Evolutionary conservation across 2,797 vertebrate genomes (phyloP).

Genomic region (Sciaenops ocellatus): DNA sequence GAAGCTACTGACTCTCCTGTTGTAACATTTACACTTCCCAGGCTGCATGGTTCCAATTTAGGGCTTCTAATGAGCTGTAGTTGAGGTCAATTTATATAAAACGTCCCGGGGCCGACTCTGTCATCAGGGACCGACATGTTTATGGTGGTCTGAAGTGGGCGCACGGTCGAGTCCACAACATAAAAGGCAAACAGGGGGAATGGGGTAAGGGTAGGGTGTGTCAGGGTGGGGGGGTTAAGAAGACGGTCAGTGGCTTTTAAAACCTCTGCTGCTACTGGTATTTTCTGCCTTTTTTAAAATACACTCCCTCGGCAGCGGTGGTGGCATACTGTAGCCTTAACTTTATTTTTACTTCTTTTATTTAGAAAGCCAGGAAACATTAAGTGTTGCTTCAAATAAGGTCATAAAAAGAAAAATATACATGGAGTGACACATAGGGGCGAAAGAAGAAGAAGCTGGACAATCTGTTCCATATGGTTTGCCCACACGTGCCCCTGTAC

Average conservation of each 20-base stretch:
- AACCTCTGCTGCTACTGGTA: constrained; percentile 78
- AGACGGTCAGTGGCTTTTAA: constrained; percentile 86
- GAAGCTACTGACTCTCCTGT: constrained; percentile 60
- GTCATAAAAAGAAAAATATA: constrained; percentile 86
- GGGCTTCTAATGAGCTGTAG: constrained; percentile 88
- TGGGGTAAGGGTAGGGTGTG: constrained; percentile 82
- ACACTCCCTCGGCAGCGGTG: constrained; percentile 61
- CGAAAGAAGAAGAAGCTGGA: constrained; percentile 69
- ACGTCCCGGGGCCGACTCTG: constrained; percentile 85
- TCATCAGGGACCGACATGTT: constrained; percentile 89
- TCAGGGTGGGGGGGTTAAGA: constrained; percentile 77
- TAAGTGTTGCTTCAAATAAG: constrained; percentile 85
- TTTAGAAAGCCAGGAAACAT: constrained; percentile 85
- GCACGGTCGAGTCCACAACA: constrained; percentile 85
- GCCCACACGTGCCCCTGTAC: constrained; percentile 58
- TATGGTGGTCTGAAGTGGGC: constrained; percentile 90
- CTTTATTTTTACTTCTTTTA: constrained; percentile 88
- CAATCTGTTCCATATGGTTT: constrained; percentile 83
- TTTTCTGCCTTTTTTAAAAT: constrained; percentile 81
- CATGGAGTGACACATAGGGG: constrained; percentile 75
- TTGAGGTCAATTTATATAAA: constrained; percentile 90
- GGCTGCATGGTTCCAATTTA: constrained; percentile 89
- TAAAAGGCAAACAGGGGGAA: constrained; percentile 81
- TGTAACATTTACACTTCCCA: constrained; percentile 81
- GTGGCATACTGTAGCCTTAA: constrained; percentile 78